Evolutionary conservation across 2,888 invertebrate species (phyloP), one percentile per base, ranked within the genome.

Genomic region (Heterodera filipjevi): DNA sequence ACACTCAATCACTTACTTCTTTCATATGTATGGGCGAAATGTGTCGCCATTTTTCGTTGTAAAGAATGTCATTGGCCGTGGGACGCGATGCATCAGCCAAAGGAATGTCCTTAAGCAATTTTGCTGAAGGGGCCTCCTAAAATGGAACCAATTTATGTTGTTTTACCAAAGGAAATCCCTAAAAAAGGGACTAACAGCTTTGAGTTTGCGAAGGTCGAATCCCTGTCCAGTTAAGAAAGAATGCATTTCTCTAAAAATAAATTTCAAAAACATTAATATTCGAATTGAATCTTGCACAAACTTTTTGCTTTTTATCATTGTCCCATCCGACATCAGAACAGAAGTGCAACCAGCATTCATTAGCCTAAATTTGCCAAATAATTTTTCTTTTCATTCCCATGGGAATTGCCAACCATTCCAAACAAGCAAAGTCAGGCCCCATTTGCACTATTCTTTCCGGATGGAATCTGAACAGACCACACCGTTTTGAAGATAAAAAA

Each of bases 361-460:
- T 27, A 73, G 49, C 59, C 59, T 59, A 59, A 59, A 59, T n/a
- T n/a, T 22, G 19, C 53, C 59, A 59, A 14, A 14, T 3, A 49
- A 49, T 16, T 3, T 8, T 59, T 10, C 2, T 27, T 27, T 5
- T 12, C n/a, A 59, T 1, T 27, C 22, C 27, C 10, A 27, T 27
- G 8, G 53, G 27, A 27, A n/a, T 27, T 8, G 27, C 59, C 8
- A 87, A 78, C 88, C 88, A 88, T 78, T 88, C 87, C 12, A 88
- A 80, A 74, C 87, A 87, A 1, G 88, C 86, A 35, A 88, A 80
- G 75, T 88, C 88, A 0, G 88, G 88, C 8, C 88, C 88, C 59
- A 88, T 80, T 71, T 82, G 82, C 10, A 82, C 72, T 5, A 85
- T 85, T 32, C 87, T 81, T 22, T 86, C 80, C 27, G 81, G 82